Evolutionary conservation across 1,140 invertebrate species (phyloP).

Genomic region (Lordiphosa mommai): DNA sequence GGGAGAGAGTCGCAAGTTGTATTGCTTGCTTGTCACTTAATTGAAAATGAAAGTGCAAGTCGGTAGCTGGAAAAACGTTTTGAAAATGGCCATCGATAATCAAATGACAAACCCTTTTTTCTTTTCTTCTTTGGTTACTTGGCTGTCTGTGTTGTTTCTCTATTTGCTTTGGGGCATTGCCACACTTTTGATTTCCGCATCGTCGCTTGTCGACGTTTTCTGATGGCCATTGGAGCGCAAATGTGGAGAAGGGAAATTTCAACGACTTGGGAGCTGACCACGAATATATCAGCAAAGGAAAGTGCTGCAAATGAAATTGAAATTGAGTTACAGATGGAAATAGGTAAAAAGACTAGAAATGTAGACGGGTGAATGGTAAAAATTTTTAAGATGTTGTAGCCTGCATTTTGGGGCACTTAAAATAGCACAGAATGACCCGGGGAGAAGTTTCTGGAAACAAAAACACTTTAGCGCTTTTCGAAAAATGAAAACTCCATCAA

Average conservation of each 20-base stretch:
- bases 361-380: no score
- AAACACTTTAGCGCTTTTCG: no score
- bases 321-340: slow-evolving; percentile 12
- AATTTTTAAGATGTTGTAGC: no score
- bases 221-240: slow-evolving; percentile 35
- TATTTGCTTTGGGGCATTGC: slow-evolving; percentile 18
- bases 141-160: slow-evolving; percentile 1
- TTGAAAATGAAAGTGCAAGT: slow-evolving; percentile 75
- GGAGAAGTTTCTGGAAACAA: no score
- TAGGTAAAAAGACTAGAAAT: no score
- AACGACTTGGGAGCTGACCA: slow-evolving; percentile 9
- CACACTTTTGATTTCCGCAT: slow-evolving; percentile 68
- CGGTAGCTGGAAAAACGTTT: slow-evolving; percentile 16
- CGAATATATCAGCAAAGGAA: slow-evolving; percentile 21
- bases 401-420: no score
- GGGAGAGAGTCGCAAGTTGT: neutral
- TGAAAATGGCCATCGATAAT: slow-evolving; percentile 49
- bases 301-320: slow-evolving; percentile 52
- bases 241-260: slow-evolving; percentile 32
- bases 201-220: slow-evolving; percentile 21
- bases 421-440: no score
- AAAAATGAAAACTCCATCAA: no score
- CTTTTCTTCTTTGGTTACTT: slow-evolving; percentile 15
- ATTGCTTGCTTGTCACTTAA: slow-evolving; percentile 41
- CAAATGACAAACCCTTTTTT: slow-evolving; percentile 54